Base-by-base conservation (phyloP, 2,888 invertebrate species). In the Thymelicus lineola region DNA sequence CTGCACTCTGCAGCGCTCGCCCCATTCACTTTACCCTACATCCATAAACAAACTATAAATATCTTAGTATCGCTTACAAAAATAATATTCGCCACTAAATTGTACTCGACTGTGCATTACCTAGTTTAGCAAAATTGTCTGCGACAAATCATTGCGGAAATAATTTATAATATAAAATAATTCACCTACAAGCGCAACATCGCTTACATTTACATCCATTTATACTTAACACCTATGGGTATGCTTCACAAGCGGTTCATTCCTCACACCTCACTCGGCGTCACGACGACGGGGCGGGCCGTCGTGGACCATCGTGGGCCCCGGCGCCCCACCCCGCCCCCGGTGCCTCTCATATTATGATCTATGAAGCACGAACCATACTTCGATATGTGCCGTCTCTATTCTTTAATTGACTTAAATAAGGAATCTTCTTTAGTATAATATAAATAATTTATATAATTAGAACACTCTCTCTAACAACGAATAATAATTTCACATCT, bases 371-470 rank as follows among this genome's bases (percentile, higher is more conserved):
- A 85, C 85, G 77, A 76, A 65, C 73, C 78, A 76, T 74, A 75
- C 73, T 35, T 77, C 72, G 74, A 77, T 79, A 86, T 83, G 83
- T 75, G 71, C 78, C 72, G 73, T 80, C 77, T 76, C 80, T 86
- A 85, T 87, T 89, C 87, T 75, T 85, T 92, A 93, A 93, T 93
- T 93, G 93, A 93, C 93, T 84, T 88, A 93, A 93, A 92, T 91
- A 92, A 93, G 93, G 92, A 92, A 91, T 93, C 88, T 80, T 87
- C 79, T 80, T 86, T 81, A 76, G 85, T 86, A 82, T 84, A 86
- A 85, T 85, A 80, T 80, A 82, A 78, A 80, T 80, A 78, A 82
- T 82, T 81, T 80, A 82, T 82, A 76, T 58, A 68, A 20, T 68
- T 48, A 62, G 62, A 68, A 68, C 62, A 77, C 75, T 79, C 76